Conservation (phyloP, 2,888 invertebrate genomes). For the Yponomeuta malinellus region DNA sequence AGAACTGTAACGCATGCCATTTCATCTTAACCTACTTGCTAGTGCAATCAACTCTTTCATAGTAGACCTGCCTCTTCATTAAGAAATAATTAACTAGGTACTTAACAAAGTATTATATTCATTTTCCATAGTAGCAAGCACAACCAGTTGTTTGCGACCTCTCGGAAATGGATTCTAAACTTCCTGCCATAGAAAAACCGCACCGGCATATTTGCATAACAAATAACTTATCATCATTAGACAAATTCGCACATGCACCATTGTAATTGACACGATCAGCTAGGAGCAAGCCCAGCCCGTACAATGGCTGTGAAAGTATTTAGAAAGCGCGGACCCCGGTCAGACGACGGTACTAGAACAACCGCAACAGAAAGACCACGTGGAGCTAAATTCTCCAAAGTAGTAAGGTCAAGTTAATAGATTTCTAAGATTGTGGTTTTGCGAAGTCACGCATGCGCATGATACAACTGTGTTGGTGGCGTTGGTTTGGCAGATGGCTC, state of each 20-base stretch:
- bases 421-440: no score
- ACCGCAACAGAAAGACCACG: not conserved
- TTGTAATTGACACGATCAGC: not conserved
- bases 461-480: no score
- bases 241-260: not conserved
- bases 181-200: not conserved
- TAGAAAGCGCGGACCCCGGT: conserved; percentile 64
- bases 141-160: not conserved
- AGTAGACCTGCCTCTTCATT: no score
- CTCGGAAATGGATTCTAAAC: not conserved
- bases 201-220: not conserved
- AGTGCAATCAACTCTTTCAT: no score
- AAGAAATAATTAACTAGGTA: no score
- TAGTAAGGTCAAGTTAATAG: no score
- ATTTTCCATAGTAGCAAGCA: no score
- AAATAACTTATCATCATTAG: not conserved
- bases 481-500: no score
- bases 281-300: conserved; percentile 16
- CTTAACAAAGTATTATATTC: no score
- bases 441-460: no score
- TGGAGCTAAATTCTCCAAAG: no score
- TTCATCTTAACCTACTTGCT: no score
- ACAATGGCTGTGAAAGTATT: conserved; percentile 72
- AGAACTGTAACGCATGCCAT: not conserved
- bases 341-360: conserved; percentile 5